A percentile compares a stretch with the other conserved stretches of the same genome.
These are phyloP conservation scores for Balearica regulorum DNA, from an alignment of 2,797 vertebrate species.

Conservation along the genomic window DNA sequence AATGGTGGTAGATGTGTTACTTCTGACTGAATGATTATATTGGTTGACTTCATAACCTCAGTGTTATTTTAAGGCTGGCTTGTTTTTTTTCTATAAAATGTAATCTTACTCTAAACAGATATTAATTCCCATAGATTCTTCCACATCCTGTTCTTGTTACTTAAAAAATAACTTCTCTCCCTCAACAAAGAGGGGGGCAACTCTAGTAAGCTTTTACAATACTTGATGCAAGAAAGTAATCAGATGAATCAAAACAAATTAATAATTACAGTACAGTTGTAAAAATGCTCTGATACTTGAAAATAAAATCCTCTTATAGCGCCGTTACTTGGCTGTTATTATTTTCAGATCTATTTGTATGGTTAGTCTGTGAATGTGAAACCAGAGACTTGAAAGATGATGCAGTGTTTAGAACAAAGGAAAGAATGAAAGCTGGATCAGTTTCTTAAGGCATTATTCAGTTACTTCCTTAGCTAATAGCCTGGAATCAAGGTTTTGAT, in stretches of 20 bases:
- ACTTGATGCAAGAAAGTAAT: background rate
- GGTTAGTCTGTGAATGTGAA: background rate
- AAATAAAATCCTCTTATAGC: background rate
- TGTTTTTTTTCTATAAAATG: background rate
- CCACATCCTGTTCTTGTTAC: background rate
- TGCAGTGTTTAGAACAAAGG: background rate
- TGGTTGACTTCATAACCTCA: background rate
- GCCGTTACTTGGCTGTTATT: background rate
- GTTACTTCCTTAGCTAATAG: background rate
- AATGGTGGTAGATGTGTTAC: background rate
- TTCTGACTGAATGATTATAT: background rate
- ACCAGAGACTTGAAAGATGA: background rate
- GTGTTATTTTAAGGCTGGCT: background rate
- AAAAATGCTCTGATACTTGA: background rate
- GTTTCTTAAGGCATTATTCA: background rate
- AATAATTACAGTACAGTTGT: background rate
- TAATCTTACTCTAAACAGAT: background rate
- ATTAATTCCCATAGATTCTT: background rate
- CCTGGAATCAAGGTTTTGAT: background rate
- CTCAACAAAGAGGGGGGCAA: background rate
- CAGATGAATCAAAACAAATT: background rate
- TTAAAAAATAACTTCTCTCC: background rate
- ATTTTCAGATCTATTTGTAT: background rate
- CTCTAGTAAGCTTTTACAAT: background rate
- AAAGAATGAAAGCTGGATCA: background rate